These are phyloP conservation scores for Ophion ellenae DNA, from an alignment of 2,888 invertebrate species.

Conservation along the genomic window DNA sequence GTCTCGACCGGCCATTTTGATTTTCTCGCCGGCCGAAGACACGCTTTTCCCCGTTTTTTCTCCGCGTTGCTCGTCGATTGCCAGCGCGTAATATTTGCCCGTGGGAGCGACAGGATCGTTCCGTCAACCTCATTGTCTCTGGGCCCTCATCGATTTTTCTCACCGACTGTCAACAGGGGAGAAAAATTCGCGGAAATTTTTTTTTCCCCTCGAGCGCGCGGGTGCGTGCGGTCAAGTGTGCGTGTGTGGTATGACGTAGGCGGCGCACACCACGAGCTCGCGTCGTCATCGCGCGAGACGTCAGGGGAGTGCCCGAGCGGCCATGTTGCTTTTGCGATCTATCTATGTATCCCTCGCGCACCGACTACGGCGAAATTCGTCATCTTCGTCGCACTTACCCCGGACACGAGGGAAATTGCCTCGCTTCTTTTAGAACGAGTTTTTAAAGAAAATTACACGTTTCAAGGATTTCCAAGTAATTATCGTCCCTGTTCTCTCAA, in stretches of 20 bases:
- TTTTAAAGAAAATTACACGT: neutral
- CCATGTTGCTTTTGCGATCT: constrained; percentile 66
- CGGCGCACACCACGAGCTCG: constrained; percentile 39
- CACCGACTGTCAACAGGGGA: constrained; percentile 31
- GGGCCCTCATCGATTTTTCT: neutral
- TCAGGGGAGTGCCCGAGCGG: constrained; percentile 68
- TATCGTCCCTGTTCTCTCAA: too few species aligned
- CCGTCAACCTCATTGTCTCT: neutral
- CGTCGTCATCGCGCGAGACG: constrained; percentile 66
- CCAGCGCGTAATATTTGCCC: constrained; percentile 13
- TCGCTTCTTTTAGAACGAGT: neutral
- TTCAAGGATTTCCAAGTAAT: neutral
- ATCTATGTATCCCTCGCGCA: constrained; percentile 44
- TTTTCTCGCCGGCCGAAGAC: constrained; percentile 75
- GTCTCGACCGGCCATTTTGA: constrained; percentile 78
- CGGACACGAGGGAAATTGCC: neutral
- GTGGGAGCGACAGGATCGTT: neutral
- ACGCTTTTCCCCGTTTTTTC: constrained; percentile 52
- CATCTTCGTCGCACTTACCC: constrained; percentile 1
- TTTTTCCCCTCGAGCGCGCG: constrained; percentile 2
- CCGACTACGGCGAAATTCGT: constrained; percentile 66
- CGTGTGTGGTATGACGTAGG: constrained; percentile 58
- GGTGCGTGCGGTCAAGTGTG: constrained; percentile 1
- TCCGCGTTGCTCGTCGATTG: constrained; percentile 29
- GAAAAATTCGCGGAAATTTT: constrained; percentile 12